These are phyloP conservation scores for Drosophila leontia DNA, from an alignment of 1,140 invertebrate species.

Conservation along the genomic window DNA sequence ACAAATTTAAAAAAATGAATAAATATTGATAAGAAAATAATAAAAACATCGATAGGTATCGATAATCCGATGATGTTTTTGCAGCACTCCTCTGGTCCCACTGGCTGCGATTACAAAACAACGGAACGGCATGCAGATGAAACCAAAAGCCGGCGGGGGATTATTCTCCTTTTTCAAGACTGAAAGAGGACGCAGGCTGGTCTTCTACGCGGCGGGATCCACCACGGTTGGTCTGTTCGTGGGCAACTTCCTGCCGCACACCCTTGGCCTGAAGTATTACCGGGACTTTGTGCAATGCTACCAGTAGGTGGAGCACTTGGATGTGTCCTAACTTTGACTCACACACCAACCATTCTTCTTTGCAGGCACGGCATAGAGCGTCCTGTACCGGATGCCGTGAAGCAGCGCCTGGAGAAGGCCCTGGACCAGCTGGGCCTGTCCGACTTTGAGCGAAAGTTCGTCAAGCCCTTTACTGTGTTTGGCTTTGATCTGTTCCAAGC, in stretches of 20 bases:
- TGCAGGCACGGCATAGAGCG: slow-evolving; percentile 85
- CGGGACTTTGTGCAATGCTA: slow-evolving; percentile 86
- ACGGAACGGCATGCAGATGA: slow-evolving; percentile 47
- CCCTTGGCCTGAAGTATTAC: slow-evolving; percentile 86
- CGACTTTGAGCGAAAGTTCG: slow-evolving; percentile 70
- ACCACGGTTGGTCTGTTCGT: slow-evolving; percentile 66
- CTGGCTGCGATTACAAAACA: slow-evolving; percentile 58
- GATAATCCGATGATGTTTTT: neutral
- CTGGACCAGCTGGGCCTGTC: slow-evolving; percentile 86
- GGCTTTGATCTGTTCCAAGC: slow-evolving; percentile 88
- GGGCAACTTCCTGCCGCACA: slow-evolving; percentile 85
- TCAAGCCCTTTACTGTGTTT: slow-evolving; percentile 87
- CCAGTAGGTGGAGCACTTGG: slow-evolving; percentile 83
- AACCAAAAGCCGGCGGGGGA: slow-evolving; percentile 49
- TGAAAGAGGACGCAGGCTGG: slow-evolving; percentile 47
- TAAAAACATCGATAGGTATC: neutral
- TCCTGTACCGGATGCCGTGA: slow-evolving; percentile 81
- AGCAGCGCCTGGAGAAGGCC: slow-evolving; percentile 85
- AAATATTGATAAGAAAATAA: neutral
- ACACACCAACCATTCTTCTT: slow-evolving; percentile 14
- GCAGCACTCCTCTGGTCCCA: neutral
- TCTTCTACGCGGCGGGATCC: slow-evolving; percentile 64
- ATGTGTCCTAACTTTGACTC: neutral
- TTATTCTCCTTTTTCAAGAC: slow-evolving; percentile 67
- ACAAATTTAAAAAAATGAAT: neutral